A percentile compares a stretch with the other conserved stretches of the same genome.
Evolutionary conservation across 2,797 vertebrate genomes (phyloP).

Genomic region (Prunella strophiata): DNA sequence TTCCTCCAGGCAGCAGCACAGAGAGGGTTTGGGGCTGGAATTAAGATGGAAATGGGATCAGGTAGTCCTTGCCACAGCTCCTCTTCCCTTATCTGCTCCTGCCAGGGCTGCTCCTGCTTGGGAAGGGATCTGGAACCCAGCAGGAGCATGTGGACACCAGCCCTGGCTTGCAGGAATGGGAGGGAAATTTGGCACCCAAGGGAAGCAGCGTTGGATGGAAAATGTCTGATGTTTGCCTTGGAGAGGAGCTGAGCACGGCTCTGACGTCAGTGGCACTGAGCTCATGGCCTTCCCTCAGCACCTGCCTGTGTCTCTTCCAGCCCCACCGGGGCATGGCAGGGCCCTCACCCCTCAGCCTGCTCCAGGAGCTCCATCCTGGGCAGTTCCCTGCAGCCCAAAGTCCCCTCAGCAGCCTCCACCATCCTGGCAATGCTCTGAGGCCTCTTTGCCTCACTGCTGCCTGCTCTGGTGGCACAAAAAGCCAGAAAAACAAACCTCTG

Average conservation of each 20-base stretch:
- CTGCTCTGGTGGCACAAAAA: neutral
- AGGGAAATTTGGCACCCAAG: conserved; percentile 25
- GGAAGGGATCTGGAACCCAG: neutral
- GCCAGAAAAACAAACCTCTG: neutral
- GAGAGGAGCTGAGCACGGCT: neutral
- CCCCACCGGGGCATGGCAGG: rapidly evolving
- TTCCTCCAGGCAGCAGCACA: neutral
- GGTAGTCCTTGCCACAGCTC: neutral
- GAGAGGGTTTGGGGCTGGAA: neutral
- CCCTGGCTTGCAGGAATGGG: conserved; percentile 43
- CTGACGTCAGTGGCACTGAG: conserved; percentile 14
- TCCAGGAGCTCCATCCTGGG: neutral
- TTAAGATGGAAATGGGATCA: neutral
- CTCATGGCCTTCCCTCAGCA: conserved; percentile 9
- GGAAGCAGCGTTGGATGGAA: neutral
- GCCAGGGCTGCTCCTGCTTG: neutral
- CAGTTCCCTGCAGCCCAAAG: neutral
- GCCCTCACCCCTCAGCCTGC: neutral
- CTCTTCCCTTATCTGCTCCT: neutral
- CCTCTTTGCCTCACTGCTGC: neutral
- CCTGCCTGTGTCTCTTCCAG: neutral
- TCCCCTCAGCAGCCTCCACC: neutral
- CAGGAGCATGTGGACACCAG: neutral
- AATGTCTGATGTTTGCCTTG: conserved; percentile 50
- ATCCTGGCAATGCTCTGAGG: rapidly evolving